phyloP scores from a whole-genome alignment of 2,113 vertebrate species.

The Calyptomena viridis region DNA sequence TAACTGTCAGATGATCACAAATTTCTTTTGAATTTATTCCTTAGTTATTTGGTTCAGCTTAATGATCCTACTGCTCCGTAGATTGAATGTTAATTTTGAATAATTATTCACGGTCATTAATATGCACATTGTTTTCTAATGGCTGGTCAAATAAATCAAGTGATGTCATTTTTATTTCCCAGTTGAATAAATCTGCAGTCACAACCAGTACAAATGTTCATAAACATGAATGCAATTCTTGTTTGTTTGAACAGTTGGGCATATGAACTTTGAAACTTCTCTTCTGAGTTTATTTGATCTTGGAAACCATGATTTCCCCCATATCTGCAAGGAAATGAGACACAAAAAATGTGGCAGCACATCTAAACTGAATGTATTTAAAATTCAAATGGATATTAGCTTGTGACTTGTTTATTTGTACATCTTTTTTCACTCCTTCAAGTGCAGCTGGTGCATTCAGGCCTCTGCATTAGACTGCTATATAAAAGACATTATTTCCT shows the following conservation, averaged over 20 bases:
- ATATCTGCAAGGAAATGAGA: not conserved
- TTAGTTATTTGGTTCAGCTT: constrained; percentile 31
- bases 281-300: not conserved
- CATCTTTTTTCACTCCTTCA: not conserved
- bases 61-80: not conserved
- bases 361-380: not conserved
- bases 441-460: not conserved
- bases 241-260: not conserved
- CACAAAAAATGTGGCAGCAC: not conserved
- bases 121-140: constrained; percentile 9
- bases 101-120: constrained; percentile 24
- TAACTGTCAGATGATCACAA: not conserved
- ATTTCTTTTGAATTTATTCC: constrained; percentile 20
- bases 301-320: not conserved
- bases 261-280: not conserved
- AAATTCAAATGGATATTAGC: not conserved
- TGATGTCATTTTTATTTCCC: not conserved
- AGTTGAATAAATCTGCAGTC: constrained; percentile 1
- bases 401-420: not conserved
- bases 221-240: not conserved
- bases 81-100: constrained; percentile 13
- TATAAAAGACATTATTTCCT: not conserved
- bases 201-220: not conserved
- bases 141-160: constrained; percentile 11
- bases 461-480: not conserved